Evolutionary conservation across 1,140 invertebrate species (phyloP).

Genomic region (Drosophila quadrilineata): DNA sequence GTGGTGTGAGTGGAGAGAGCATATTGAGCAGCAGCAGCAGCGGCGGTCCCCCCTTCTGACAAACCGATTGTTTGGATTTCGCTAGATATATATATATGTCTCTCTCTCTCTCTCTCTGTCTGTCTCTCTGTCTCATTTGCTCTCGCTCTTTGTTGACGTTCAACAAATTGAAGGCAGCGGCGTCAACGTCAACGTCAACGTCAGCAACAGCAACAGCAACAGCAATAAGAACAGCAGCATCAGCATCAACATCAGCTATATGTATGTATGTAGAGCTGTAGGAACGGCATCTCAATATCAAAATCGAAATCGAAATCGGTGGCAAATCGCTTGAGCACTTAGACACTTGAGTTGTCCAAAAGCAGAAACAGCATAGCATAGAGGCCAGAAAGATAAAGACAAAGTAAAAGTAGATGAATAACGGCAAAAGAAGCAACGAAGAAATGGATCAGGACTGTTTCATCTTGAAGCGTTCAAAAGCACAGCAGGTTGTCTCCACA

Average conservation of each 20-base stretch:
- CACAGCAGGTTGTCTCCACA: slow-evolving; percentile 75
- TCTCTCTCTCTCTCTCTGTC: too few relatives aligned
- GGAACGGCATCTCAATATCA: slow-evolving; percentile 10
- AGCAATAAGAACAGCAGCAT: slow-evolving; percentile 5
- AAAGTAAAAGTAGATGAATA: background rate
- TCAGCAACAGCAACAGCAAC: slow-evolving; percentile 14
- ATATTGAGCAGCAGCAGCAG: background rate
- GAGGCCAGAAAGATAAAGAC: background rate
- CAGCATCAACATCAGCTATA: slow-evolving; percentile 7
- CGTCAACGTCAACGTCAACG: slow-evolving; percentile 1
- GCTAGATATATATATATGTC: too few relatives aligned
- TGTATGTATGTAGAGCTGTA: background rate
- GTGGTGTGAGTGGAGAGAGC: slow-evolving; percentile 44
- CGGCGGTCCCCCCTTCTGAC: too few relatives aligned
- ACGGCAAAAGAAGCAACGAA: background rate
- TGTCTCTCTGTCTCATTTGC: too few relatives aligned
- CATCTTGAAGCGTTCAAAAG: slow-evolving; percentile 65
- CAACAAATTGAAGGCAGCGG: background rate
- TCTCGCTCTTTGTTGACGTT: slow-evolving; percentile 32
- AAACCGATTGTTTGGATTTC: slow-evolving; percentile 57
- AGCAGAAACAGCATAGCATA: too few relatives aligned
- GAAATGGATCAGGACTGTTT: slow-evolving; percentile 70
- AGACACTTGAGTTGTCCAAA: slow-evolving; percentile 76
- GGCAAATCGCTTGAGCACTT: slow-evolving; percentile 58
- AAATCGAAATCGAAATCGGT: slow-evolving; percentile 30